Base-by-base conservation (phyloP, 2,113 vertebrate genomes). In the Gobiocypris rarus region DNA sequence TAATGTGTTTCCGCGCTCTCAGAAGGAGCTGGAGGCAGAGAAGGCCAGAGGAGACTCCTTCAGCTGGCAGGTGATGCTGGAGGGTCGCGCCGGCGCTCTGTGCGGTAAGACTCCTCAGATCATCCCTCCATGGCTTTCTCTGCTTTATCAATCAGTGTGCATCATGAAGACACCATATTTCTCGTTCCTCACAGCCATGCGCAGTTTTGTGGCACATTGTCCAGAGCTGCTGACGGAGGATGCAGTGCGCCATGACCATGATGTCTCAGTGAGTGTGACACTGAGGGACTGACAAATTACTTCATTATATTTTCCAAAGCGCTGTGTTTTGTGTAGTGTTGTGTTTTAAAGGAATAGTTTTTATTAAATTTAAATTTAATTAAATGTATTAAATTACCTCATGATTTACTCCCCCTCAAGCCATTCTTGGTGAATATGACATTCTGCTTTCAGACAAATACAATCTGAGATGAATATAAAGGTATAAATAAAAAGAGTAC, bases 201-300 rank as follows among this genome's bases (percentile, higher is more conserved):
- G 98, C 52, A 99, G 98, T 91, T 99, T 99, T 84, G 98, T 99
- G 93, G 98, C 98, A 69, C 98, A 99, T 90, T 99, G 98, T 89
- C 96, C 97, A 3, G 98, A 99, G 87, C 95, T 99, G 41, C 95
- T 99, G 41, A 99, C 98, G 0, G 98, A 99, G 87, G 98, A 99
- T 63, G 97, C 98, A 99, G 92, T 99, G 98, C 91, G 97, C 98
- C 86, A 99, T 99, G 98, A 98, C 97, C 75, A 99, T 99, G 98
- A 97, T 99, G 96, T 98, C 98, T 0, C 98, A 99, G 98, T 99
- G 93, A 98, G 98, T 98, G 83, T 86, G 41, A 45, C 50, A 3
- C 56, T 13, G 3, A 10, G 13, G 45, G 45, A 48, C 4, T 50
- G 48, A 15, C 15, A 50, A 50, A 15, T 50, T 4, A 50, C 48